phyloP scores from a whole-genome alignment of 2,113 vertebrate species.

The Mola mola region DNA sequence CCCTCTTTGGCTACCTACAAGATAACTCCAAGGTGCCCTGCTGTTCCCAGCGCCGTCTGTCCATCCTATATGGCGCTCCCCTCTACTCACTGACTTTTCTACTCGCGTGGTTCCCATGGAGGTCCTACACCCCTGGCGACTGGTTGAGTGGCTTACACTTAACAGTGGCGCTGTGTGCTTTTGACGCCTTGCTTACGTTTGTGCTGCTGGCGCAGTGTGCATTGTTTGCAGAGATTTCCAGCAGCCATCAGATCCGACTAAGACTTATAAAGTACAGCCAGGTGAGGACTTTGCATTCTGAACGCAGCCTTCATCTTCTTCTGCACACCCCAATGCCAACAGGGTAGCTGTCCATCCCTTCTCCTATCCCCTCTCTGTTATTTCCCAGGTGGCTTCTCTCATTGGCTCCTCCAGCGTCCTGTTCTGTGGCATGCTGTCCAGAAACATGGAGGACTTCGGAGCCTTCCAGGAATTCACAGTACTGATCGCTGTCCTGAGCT shows the following conservation, averaged over 20 bases:
- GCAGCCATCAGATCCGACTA: slow-evolving; percentile 79
- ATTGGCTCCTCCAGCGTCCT: slow-evolving; percentile 86
- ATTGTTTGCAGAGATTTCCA: slow-evolving; percentile 86
- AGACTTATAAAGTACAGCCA: slow-evolving; percentile 88
- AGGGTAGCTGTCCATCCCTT: neutral
- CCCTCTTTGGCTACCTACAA: slow-evolving; percentile 90
- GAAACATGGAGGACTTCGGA: slow-evolving; percentile 87
- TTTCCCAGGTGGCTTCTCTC: slow-evolving; percentile 80
- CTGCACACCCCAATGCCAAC: neutral
- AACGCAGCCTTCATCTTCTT: neutral
- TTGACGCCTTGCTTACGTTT: slow-evolving; percentile 86
- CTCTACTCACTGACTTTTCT: slow-evolving; percentile 87
- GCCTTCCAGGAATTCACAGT: slow-evolving; percentile 82
- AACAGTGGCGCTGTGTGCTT: slow-evolving; percentile 83
- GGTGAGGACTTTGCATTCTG: slow-evolving; percentile 41
- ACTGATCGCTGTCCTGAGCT: slow-evolving; percentile 77
- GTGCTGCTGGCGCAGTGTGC: slow-evolving; percentile 89
- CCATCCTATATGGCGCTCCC: slow-evolving; percentile 85
- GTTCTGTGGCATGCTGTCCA: slow-evolving; percentile 86
- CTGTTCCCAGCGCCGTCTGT: slow-evolving; percentile 80
- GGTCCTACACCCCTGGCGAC: slow-evolving; percentile 81
- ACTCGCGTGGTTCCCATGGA: slow-evolving; percentile 94
- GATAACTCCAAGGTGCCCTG: slow-evolving; percentile 80
- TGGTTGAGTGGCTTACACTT: slow-evolving; percentile 89
- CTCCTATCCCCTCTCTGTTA: neutral